Conservation (phyloP, 2,888 invertebrate genomes). For the Drosophila mimetica region DNA sequence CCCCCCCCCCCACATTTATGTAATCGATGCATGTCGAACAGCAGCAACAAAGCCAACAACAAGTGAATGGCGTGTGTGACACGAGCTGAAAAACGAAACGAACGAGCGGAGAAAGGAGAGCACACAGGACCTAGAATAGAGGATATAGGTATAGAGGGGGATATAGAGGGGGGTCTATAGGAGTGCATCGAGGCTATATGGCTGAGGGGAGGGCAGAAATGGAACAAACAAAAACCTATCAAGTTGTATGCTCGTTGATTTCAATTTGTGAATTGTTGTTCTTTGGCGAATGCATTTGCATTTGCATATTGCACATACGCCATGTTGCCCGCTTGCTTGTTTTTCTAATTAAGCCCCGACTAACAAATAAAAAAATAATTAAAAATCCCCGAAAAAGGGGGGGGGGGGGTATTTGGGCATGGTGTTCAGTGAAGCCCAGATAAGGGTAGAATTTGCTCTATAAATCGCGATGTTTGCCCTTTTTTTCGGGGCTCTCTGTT, state of each 20-base stretch:
- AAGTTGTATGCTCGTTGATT: slow-evolving; percentile 78
- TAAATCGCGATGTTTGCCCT: slow-evolving; percentile 40
- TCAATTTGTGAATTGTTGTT: slow-evolving; percentile 71
- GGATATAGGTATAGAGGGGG: background rate
- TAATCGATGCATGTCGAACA: slow-evolving; percentile 79
- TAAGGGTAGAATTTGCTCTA: slow-evolving; percentile 42
- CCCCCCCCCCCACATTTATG: slow-evolving; percentile 57
- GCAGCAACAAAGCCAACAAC: slow-evolving; percentile 57
- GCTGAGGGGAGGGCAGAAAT: background rate
- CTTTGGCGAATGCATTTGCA: slow-evolving; percentile 67
- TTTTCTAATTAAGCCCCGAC: slow-evolving; percentile 73
- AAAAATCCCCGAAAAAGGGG: slow-evolving; percentile 7
- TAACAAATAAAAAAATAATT: slow-evolving; percentile 41
- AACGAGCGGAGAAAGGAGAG: slow-evolving; percentile 37
- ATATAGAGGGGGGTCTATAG: background rate
- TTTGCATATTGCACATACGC: slow-evolving; percentile 66
- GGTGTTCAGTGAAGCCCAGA: background rate
- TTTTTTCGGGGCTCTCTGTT: slow-evolving; percentile 15
- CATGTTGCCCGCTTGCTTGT: slow-evolving; percentile 42
- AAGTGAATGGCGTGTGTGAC: slow-evolving; percentile 48
- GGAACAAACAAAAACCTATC: slow-evolving; percentile 66
- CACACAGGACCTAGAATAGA: slow-evolving; percentile 8
- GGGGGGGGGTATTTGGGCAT: background rate
- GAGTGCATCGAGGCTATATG: background rate
- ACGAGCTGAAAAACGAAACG: slow-evolving; percentile 57